Evolutionary conservation across 2,888 invertebrate genomes (phyloP), one percentile per base, ranked within the genome.

Genomic region (Argyresthia goedartella): DNA sequence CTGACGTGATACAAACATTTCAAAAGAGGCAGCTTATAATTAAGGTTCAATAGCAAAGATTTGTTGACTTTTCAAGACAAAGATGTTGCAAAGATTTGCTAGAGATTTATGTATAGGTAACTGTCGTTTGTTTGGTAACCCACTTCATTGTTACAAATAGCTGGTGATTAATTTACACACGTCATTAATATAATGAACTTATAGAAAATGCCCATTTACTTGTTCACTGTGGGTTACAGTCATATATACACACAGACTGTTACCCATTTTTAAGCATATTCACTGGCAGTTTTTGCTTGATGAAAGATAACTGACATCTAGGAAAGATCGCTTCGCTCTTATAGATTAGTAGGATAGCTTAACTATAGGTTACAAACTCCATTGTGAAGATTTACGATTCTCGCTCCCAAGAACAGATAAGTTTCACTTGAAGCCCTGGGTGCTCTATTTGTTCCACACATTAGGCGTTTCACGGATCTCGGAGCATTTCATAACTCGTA

Each of bases 401-500:
- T 43, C 53, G 51, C 52, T 55, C 49, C 49, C 48, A 9, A 49
- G 55, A 54, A 56, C 53, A 54, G 60, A 60, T 57, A 58, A 50
- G 58, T 57, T 47, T 52, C 49, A 45, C 50, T 44, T 46, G 54
- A 49, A 25, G 25, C 52, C 52, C 52, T 50, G 49, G 54, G 58
- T 59, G 57, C 56, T 59, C 61, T 58, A 64, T 64, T 62, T 60
- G 59, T 61, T 60, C 55, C 54, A 53, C 56, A 54, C 55, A 59
- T 56, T 48, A 57, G 58, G 58, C 59, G 58, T 56, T 61, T 54
- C 59, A 55, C 55, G 54, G 55, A 39, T 52, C 54, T 55, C 45
- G 54, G 56, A 55, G 52, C 51, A 51, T 55, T 55, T 53, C 53
- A 58, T 60, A 52, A 58, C 49, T 59, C 58, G 56, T 56, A 60